phyloP scores from a whole-genome alignment of 2,888 invertebrate species.

The Cheilosia variabilis region DNA sequence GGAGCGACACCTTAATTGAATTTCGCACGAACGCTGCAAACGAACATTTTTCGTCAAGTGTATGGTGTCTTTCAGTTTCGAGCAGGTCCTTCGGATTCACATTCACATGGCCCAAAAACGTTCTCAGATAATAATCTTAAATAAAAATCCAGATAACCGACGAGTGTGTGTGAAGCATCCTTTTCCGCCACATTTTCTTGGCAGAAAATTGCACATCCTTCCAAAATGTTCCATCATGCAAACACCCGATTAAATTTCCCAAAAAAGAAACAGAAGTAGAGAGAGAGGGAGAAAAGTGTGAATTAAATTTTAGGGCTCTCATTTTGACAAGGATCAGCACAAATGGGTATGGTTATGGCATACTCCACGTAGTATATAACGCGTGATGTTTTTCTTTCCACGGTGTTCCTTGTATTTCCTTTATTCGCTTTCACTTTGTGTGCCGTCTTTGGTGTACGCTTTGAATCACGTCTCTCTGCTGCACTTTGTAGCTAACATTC shows the following conservation, averaged over 20 bases:
- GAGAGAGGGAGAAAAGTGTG: slow-evolving; percentile 39
- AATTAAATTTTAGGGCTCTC: slow-evolving; percentile 59
- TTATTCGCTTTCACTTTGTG: neutral
- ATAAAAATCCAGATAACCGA: slow-evolving; percentile 2
- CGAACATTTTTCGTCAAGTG: slow-evolving; percentile 10
- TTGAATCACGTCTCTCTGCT: slow-evolving; percentile 14
- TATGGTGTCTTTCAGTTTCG: slow-evolving; percentile 14
- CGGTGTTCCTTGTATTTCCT: neutral
- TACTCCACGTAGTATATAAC: slow-evolving; percentile 3
- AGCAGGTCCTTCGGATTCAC: slow-evolving; percentile 50
- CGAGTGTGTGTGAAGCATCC: slow-evolving; percentile 40
- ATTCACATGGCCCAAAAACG: slow-evolving; percentile 39
- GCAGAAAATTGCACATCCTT: slow-evolving; percentile 73
- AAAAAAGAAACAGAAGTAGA: slow-evolving; percentile 10
- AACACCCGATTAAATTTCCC: slow-evolving; percentile 63
- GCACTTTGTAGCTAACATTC: slow-evolving; percentile 28
- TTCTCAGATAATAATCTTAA: slow-evolving; percentile 20
- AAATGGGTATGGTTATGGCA: slow-evolving; percentile 33
- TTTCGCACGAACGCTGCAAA: slow-evolving; percentile 41
- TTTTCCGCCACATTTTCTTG: slow-evolving; percentile 66
- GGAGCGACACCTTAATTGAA: slow-evolving; percentile 65
- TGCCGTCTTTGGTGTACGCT: neutral
- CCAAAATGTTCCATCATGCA: slow-evolving; percentile 69
- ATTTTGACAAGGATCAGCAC: slow-evolving; percentile 21
- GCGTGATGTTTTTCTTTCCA: neutral